Conservation (phyloP, 2,888 invertebrate genomes). For the Pristionchus maxplancki region DNA sequence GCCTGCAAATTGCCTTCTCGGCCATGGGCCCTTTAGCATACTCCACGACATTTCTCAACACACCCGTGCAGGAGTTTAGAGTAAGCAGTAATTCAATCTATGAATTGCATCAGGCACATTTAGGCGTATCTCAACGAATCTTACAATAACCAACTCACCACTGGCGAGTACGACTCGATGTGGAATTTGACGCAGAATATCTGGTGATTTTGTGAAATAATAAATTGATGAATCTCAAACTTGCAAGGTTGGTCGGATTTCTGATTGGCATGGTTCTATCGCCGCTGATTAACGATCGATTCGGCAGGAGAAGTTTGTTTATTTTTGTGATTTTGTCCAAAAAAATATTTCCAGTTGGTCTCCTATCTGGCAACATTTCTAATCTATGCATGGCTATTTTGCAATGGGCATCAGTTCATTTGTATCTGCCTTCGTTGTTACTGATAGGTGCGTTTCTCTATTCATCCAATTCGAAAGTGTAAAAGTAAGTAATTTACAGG, state of each 20-base stretch:
- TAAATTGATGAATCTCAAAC: background rate
- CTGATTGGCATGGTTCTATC: background rate
- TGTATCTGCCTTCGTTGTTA: background rate
- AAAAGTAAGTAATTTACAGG: too few relatives aligned
- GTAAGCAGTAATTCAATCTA: background rate
- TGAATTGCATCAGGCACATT: background rate
- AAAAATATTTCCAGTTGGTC: background rate
- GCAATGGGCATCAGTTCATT: background rate
- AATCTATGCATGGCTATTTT: background rate
- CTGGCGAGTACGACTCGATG: background rate
- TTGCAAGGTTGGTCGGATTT: slow-evolving; percentile 1
- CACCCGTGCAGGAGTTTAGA: background rate
- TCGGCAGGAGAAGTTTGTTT: background rate
- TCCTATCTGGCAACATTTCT: background rate
- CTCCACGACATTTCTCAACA: background rate
- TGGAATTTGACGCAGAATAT: slow-evolving; percentile 23
- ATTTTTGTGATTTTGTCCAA: background rate
- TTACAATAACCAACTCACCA: background rate
- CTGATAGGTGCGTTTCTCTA: background rate
- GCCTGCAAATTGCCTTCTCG: slow-evolving; percentile 1
- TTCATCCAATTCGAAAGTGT: too few relatives aligned
- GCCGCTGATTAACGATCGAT: background rate
- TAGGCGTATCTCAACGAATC: background rate
- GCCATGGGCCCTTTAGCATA: background rate
- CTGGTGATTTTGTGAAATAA: background rate